phyloP scores from a whole-genome alignment of 2,888 invertebrate genomes.

The Drosophila subquinaria region DNA sequence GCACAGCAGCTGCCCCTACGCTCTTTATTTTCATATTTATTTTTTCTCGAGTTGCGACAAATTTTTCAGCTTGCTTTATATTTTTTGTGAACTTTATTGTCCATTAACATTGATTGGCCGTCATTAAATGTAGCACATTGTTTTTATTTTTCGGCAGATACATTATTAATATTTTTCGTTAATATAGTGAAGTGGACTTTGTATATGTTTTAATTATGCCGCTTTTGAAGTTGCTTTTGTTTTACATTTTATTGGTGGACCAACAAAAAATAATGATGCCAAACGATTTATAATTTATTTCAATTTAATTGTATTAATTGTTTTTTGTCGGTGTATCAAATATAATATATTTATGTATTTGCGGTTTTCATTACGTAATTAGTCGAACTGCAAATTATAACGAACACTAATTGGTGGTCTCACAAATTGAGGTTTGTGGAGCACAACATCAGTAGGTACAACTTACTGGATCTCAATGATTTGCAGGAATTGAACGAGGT shows the following conservation, averaged over 20 bases:
- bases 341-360: constrained; percentile 58
- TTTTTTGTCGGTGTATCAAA: constrained; percentile 17
- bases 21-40: not conserved
- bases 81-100: constrained; percentile 16
- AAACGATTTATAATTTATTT: constrained; percentile 53
- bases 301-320: constrained; percentile 50
- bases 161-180: constrained; percentile 44
- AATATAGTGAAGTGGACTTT: constrained; percentile 58
- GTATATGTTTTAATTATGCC: constrained; percentile 63
- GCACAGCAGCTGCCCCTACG: constrained; percentile 42
- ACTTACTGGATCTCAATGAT: not conserved
- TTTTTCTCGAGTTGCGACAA: constrained; percentile 18
- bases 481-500: not conserved
- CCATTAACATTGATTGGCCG: constrained; percentile 39
- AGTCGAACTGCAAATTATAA: constrained; percentile 25
- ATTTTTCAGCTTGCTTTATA: constrained; percentile 17
- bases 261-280: constrained; percentile 23
- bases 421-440: constrained; percentile 46
- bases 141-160: constrained; percentile 30
- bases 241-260: constrained; percentile 22
- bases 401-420: constrained; percentile 54
- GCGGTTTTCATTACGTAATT: constrained; percentile 48
- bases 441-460: not conserved
- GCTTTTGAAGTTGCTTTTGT: constrained; percentile 54
- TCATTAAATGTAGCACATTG: constrained; percentile 34